Base-by-base conservation (phyloP, 2,113 vertebrate genomes). In the Scophthalmus maximus region DNA sequence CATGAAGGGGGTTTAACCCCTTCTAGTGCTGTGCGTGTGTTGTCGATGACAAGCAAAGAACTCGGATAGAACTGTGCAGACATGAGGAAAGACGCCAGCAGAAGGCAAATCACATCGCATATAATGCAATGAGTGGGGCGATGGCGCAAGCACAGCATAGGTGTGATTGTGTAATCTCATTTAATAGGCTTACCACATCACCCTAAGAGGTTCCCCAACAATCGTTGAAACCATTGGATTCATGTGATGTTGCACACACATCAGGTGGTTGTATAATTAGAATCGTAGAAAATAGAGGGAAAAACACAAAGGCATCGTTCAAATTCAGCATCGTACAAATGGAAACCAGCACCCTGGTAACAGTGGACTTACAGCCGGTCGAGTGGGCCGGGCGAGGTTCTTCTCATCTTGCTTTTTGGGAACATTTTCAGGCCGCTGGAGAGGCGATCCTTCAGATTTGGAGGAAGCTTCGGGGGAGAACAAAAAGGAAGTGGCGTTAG, bases 391-490 rank as follows among this genome's bases (percentile, higher is more conserved):
- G 53, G 95, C 94, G 17, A 93, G 87, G 87, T 97, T 97, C 81
- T 96, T 99, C 68, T 99, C 97, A 59, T 99, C 96, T n/a, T 91
- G 80, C 38, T 97, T 98, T 90, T 97, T 98, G 51, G 89, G 87
- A 76, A 92, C 85, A 46, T 92, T 96, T 87, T 98, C 97, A 34
- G 94, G 95, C 52, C 96, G 95, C 70, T 98, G 97, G 0, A 95
- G 95, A 44, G 96, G 96, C 0, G 96, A 96, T 22, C 97, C 97
- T 91, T 99, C 97, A 60, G 97, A 98, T 90, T 98, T 98, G 75
- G 97, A 98, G 15, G 97, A 98, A 49, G 97, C 97, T 98, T 69
- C 34, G 73, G 30, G 32, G 36, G 55, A 23, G 78, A 34, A n/a
- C n/a, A n/a, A 49, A 75, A 72, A 66, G 49, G 51, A 78, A 63